Conservation (phyloP, 2,113 vertebrate genomes). For the Rhea americana region DNA sequence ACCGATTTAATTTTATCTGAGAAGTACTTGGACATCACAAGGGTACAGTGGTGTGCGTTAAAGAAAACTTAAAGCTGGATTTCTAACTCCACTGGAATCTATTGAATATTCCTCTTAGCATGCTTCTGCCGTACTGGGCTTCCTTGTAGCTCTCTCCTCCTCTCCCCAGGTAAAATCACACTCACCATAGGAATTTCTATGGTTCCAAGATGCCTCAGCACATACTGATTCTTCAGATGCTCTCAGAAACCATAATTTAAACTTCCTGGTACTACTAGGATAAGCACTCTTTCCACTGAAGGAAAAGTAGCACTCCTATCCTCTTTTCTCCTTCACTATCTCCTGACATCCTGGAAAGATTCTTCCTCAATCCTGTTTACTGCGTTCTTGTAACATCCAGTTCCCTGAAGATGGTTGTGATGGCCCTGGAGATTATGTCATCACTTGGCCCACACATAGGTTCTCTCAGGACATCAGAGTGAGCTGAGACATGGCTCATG, state of each 20-base stretch:
- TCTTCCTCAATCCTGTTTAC: not conserved
- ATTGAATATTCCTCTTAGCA: not conserved
- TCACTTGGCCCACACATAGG: not conserved
- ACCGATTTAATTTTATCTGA: constrained; percentile 21
- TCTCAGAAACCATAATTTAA: not conserved
- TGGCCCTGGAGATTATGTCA: not conserved
- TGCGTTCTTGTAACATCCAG: not conserved
- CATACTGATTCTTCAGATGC: not conserved
- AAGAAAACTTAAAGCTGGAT: constrained; percentile 22
- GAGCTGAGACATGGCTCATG: not conserved
- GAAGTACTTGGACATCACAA: not conserved
- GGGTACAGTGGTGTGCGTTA: not conserved
- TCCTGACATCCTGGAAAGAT: not conserved
- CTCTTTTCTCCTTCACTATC: not conserved
- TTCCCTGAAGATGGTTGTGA: not conserved
- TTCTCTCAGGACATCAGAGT: not conserved
- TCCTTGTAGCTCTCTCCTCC: not conserved
- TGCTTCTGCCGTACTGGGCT: not conserved
- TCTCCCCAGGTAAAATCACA: not conserved
- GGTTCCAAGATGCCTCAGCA: not conserved
- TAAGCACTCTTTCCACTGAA: fast-evolving
- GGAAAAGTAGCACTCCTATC: not conserved
- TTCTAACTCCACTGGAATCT: not conserved
- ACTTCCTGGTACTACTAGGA: not conserved
- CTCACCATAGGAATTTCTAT: not conserved